These are phyloP conservation scores for Thera obeliscata DNA, from an alignment of 2,888 invertebrate species.

Conservation along the genomic window DNA sequence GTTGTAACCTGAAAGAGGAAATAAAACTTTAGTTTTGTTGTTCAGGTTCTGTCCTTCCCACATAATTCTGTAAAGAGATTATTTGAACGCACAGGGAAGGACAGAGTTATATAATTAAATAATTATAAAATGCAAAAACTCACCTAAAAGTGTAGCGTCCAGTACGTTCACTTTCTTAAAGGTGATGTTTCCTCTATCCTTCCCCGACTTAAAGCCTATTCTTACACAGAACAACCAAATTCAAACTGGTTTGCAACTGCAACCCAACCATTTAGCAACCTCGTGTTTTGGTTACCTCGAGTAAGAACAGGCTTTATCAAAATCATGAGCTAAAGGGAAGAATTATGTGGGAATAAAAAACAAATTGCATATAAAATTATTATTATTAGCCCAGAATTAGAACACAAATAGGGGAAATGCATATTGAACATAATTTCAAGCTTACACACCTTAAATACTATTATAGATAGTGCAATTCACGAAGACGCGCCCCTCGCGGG, in stretches of 20 bases:
- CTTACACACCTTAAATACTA: constrained; percentile 13
- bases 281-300: constrained; percentile 15
- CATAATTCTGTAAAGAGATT: constrained; percentile 51
- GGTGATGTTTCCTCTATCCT: constrained; percentile 81
- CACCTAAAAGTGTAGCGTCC: constrained; percentile 80
- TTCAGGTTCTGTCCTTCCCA: constrained; percentile 78
- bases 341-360: constrained; percentile 67
- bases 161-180: constrained; percentile 76
- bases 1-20: constrained; percentile 68
- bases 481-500: no score
- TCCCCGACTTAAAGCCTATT: constrained; percentile 58
- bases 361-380: constrained; percentile 58
- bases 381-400: constrained; percentile 53
- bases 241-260: constrained; percentile 2
- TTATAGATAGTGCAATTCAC: no score
- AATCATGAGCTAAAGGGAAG: constrained; percentile 58
- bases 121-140: constrained; percentile 60
- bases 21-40: constrained; percentile 35
- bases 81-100: constrained; percentile 83
- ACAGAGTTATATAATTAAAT: constrained; percentile 80
- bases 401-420: constrained; percentile 24
- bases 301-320: constrained; percentile 13
- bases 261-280: background rate
- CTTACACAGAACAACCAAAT: constrained; percentile 27
- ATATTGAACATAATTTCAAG: constrained; percentile 16